These are phyloP conservation scores for Erpetoichthys calabaricus DNA, from an alignment of 2,797 vertebrate genomes.

Conservation along the genomic window DNA sequence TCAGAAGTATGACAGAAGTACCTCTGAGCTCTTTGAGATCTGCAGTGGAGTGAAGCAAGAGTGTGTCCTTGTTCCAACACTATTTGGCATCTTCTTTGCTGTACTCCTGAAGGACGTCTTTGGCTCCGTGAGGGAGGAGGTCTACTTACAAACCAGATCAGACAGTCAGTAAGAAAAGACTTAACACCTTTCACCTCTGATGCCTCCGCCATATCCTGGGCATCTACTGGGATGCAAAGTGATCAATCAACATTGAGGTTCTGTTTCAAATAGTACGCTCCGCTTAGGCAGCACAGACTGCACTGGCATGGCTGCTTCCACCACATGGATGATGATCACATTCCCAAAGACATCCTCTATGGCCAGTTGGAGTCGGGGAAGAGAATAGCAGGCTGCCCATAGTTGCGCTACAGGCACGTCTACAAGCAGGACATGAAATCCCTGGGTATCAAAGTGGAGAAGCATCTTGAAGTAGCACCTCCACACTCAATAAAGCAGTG, in stretches of 20 bases:
- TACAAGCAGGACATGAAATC: too few relatives aligned
- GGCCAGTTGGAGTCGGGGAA: not conserved
- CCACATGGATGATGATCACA: too few relatives aligned
- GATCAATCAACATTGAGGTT: not conserved
- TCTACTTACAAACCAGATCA: constrained; percentile 1
- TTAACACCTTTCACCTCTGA: not conserved
- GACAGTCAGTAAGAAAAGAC: not conserved
- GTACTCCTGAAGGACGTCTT: not conserved
- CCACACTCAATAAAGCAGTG: too few relatives aligned
- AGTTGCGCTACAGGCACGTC: too few relatives aligned
- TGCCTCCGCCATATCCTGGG: too few relatives aligned
- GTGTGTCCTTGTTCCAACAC: not conserved
- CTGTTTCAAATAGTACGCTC: not conserved
- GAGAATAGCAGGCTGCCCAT: too few relatives aligned
- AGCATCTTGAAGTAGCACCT: too few relatives aligned
- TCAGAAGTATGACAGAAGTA: too few relatives aligned
- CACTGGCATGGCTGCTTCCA: not conserved
- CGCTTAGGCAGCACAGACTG: not conserved
- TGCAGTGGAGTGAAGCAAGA: constrained; percentile 3
- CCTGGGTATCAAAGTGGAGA: too few relatives aligned
- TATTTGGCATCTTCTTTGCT: not conserved
- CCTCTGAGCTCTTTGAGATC: too few relatives aligned
- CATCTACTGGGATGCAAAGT: too few relatives aligned
- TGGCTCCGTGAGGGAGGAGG: not conserved
- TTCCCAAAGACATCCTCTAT: not conserved